phyloP scores from a whole-genome alignment of 2,113 vertebrate species.

The Miniopterus natalensis region DNA sequence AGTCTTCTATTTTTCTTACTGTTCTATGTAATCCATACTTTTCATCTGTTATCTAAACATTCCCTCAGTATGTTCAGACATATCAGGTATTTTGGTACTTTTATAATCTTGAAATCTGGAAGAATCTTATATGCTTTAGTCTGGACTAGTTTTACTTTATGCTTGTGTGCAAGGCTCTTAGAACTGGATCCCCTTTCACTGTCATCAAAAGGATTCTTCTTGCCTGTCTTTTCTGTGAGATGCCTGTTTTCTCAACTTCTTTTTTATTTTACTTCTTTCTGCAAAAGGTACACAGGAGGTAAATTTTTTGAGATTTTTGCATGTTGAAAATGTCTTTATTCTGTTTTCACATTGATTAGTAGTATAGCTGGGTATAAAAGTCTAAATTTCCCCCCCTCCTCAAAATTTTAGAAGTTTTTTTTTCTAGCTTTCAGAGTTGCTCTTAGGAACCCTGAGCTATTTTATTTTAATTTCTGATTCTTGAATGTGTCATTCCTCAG shows the following conservation, averaged over 20 bases:
- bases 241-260: background rate
- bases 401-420: background rate
- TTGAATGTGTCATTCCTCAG: background rate
- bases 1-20: background rate
- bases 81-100: background rate
- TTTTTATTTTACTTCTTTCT: background rate
- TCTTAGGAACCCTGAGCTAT: background rate
- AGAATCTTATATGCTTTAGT: background rate
- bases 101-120: background rate
- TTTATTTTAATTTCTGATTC: background rate
- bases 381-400: background rate
- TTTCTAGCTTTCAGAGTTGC: background rate
- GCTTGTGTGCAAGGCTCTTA: background rate
- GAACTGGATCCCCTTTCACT: background rate
- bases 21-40: background rate
- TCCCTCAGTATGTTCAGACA: background rate
- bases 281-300: background rate
- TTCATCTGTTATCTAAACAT: background rate
- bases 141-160: background rate
- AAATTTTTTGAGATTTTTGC: background rate
- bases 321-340: conserved; percentile 15
- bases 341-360: background rate
- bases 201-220: background rate
- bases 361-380: background rate
- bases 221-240: background rate